These are phyloP conservation scores for Leptinotarsa lineolata DNA, from an alignment of 1,140 invertebrate species.

Conservation along the genomic window DNA sequence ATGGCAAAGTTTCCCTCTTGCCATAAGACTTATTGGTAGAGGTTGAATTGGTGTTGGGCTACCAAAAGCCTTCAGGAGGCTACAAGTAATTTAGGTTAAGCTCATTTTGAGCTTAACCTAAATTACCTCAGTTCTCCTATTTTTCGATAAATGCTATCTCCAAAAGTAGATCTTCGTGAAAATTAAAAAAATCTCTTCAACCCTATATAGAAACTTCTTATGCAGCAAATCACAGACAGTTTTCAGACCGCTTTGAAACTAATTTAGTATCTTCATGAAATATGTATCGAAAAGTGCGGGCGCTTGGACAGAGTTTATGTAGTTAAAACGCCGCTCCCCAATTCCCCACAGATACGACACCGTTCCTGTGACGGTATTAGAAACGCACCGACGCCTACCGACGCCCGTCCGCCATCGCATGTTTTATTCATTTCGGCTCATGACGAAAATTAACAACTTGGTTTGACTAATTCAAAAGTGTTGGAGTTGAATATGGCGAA, in stretches of 20 bases:
- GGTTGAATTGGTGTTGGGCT: too few relatives aligned
- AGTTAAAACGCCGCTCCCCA: conserved; percentile 1
- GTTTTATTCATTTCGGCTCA: conserved; percentile 8
- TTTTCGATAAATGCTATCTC: too few relatives aligned
- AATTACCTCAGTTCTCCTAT: too few relatives aligned
- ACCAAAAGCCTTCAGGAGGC: too few relatives aligned
- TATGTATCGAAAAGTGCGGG: neutral
- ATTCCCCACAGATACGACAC: neutral
- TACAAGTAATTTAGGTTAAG: too few relatives aligned
- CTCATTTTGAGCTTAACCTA: too few relatives aligned
- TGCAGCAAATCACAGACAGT: neutral
- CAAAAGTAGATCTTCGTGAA: too few relatives aligned
- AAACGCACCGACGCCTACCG: conserved; percentile 3
- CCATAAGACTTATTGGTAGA: too few relatives aligned
- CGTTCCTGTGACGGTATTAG: conserved; percentile 1
- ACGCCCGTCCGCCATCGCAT: conserved; percentile 2
- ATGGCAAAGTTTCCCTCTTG: too few relatives aligned
- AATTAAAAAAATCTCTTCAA: too few relatives aligned
- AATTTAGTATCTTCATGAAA: neutral
- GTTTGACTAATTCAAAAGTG: conserved; percentile 3
- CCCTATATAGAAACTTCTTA: neutral
- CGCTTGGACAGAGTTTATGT: conserved; percentile 8
- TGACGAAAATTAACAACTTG: conserved; percentile 1
- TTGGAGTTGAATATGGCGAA: neutral
- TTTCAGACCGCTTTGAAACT: neutral